Evolutionary conservation across 2,888 invertebrate genomes (phyloP).

Genomic region (Ypsolopha scabrella): DNA sequence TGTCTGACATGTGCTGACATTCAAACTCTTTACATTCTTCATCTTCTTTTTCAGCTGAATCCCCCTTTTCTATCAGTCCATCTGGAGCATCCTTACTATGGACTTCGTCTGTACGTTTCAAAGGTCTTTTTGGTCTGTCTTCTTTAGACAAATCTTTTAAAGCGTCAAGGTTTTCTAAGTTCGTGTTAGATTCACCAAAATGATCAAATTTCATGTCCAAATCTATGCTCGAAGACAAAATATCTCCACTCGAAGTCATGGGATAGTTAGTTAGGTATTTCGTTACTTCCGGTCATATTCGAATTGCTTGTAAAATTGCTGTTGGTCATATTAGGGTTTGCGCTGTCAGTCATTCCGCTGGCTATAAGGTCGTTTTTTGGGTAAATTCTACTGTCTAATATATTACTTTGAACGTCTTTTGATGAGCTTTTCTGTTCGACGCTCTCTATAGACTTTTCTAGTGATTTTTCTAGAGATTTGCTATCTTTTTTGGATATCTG

Average conservation of each 20-base stretch:
- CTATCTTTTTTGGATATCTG: slow-evolving; percentile 38
- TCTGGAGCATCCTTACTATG: slow-evolving; percentile 27
- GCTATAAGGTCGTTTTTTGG: slow-evolving; percentile 36
- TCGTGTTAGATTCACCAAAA: slow-evolving; percentile 64
- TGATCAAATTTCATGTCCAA: slow-evolving; percentile 75
- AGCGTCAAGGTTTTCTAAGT: slow-evolving; percentile 39
- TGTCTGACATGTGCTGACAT: slow-evolving; percentile 76
- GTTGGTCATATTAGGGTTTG: slow-evolving; percentile 51
- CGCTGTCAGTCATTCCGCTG: slow-evolving; percentile 49
- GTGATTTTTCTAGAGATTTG: slow-evolving; percentile 43
- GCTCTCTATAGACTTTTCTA: slow-evolving; percentile 45
- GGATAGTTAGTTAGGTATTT: slow-evolving; percentile 51
- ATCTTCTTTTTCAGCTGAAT: neutral
- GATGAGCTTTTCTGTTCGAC: slow-evolving; percentile 47
- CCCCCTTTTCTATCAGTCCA: slow-evolving; percentile 3
- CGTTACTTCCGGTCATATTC: slow-evolving; percentile 55
- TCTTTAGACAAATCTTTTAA: slow-evolving; percentile 19
- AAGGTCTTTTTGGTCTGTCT: slow-evolving; percentile 19
- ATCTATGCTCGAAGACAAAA: slow-evolving; percentile 50
- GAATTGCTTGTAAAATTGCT: slow-evolving; percentile 59
- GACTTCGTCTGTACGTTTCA: slow-evolving; percentile 33
- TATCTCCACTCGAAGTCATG: slow-evolving; percentile 52
- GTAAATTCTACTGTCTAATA: slow-evolving; percentile 43
- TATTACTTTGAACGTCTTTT: slow-evolving; percentile 48
- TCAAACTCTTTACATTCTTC: slow-evolving; percentile 30